Evolutionary conservation across 2,797 vertebrate genomes (phyloP).

Genomic region (Poecilia velifera): DNA sequence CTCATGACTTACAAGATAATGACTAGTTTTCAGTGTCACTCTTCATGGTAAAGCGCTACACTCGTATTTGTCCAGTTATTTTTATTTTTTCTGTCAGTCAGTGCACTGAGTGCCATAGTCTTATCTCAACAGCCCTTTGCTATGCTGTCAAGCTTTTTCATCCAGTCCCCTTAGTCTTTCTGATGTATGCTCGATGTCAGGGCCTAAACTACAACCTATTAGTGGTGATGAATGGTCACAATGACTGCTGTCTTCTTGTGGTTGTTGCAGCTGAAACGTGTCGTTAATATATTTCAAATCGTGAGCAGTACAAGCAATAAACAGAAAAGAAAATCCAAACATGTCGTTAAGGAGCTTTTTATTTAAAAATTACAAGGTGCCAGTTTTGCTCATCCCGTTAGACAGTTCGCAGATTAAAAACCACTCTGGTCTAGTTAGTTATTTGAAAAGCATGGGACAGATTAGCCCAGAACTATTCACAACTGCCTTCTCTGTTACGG

Average conservation of each 20-base stretch:
- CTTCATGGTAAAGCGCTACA: not conserved
- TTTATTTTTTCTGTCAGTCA: constrained; percentile 17
- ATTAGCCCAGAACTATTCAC: no score
- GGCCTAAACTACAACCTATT: constrained; percentile 75
- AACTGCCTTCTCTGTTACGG: not conserved
- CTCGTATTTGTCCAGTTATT: not conserved
- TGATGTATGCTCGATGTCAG: constrained; percentile 61
- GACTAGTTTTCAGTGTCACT: not conserved
- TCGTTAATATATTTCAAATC: constrained; percentile 20
- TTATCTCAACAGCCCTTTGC: constrained; percentile 44
- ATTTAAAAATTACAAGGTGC: not conserved
- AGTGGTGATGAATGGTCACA: constrained; percentile 70
- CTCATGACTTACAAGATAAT: not conserved
- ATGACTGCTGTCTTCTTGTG: constrained; percentile 44
- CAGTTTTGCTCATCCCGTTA: not conserved
- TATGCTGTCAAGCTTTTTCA: constrained; percentile 30
- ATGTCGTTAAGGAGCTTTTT: not conserved
- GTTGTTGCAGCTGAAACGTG: constrained; percentile 26
- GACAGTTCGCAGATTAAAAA: not conserved
- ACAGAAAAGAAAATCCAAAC: constrained; percentile 6
- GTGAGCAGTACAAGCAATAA: not conserved
- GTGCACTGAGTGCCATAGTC: constrained; percentile 45
- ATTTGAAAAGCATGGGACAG: not conserved
- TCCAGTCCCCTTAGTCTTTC: constrained; percentile 15
- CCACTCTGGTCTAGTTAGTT: not conserved